Evolutionary conservation across 2,888 invertebrate genomes (phyloP).

Genomic region (Athripsodes cinereus): DNA sequence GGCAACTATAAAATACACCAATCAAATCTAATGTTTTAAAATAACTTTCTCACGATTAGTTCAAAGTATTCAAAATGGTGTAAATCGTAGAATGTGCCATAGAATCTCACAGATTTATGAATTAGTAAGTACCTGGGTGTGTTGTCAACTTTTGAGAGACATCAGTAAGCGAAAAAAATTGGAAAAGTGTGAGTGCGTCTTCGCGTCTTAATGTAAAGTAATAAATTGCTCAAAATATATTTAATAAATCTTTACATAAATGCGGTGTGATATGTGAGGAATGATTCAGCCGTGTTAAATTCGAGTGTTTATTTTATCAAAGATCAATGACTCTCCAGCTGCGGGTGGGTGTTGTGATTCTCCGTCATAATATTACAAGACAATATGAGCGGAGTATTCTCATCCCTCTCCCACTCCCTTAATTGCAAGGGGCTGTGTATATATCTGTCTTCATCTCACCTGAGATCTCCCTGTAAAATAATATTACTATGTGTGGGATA

Average conservation of each 20-base stretch:
- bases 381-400: slow-evolving; percentile 2
- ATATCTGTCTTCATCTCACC: background rate
- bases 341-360: slow-evolving; percentile 33
- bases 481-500: too few species aligned
- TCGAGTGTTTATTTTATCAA: slow-evolving; percentile 9
- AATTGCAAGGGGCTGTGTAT: background rate
- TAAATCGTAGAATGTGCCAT: background rate
- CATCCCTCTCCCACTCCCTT: slow-evolving; percentile 17
- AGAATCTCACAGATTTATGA: background rate
- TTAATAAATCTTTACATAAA: background rate
- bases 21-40: slow-evolving; percentile 1
- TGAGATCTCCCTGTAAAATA: too few species aligned
- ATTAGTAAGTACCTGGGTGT: slow-evolving; percentile 19
- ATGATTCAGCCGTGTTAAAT: background rate
- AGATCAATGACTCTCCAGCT: slow-evolving; percentile 42
- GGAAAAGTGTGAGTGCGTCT: too few species aligned
- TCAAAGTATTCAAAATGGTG: slow-evolving; percentile 3
- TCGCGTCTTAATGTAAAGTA: background rate
- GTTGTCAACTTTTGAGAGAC: slow-evolving; percentile 13
- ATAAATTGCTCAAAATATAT: too few species aligned
- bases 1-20: background rate
- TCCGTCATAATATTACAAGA: slow-evolving; percentile 13
- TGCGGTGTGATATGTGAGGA: slow-evolving; percentile 1
- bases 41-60: slow-evolving; percentile 7
- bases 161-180: too few species aligned